A percentile compares a stretch with the other conserved stretches of the same genome.
Evolutionary conservation across 2,797 vertebrate genomes (phyloP).

Genomic region (Cyclura pinguis): DNA sequence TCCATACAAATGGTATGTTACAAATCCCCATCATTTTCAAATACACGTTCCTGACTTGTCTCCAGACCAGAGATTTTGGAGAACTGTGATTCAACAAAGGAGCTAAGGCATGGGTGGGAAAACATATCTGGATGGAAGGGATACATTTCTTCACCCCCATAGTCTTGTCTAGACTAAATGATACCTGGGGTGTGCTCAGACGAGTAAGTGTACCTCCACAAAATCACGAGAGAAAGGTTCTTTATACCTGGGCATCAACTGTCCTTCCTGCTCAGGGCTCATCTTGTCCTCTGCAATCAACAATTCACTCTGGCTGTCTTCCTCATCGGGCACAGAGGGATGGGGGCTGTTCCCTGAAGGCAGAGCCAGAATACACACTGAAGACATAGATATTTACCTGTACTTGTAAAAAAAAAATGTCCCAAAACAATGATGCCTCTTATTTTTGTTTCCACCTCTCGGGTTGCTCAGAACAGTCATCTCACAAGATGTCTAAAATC

Average conservation of each 20-base stretch:
- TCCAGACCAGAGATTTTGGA: no score
- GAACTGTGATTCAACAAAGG: no score
- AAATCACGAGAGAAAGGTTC: not conserved
- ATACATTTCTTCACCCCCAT: no score
- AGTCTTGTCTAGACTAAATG: no score
- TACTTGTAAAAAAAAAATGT: not conserved
- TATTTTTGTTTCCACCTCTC: not conserved
- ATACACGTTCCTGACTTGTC: no score
- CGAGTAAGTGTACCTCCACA: not conserved
- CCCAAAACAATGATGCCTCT: not conserved
- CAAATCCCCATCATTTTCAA: no score
- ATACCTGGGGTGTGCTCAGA: no score
- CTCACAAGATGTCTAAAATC: not conserved
- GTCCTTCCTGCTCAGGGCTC: constrained; percentile 95
- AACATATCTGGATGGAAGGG: no score
- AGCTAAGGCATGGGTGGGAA: no score
- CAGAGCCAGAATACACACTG: not conserved
- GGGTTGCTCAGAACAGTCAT: not conserved
- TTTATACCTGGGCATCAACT: constrained; percentile 93
- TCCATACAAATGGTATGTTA: no score
- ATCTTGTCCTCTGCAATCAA: constrained; percentile 98
- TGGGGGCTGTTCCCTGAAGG: constrained; percentile 94
- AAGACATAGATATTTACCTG: not conserved
- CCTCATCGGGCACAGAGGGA: constrained; percentile 94
- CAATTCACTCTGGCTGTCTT: constrained; percentile 94